phyloP scores from a whole-genome alignment of 2,888 invertebrate genomes.

The Drosophila limbata region DNA sequence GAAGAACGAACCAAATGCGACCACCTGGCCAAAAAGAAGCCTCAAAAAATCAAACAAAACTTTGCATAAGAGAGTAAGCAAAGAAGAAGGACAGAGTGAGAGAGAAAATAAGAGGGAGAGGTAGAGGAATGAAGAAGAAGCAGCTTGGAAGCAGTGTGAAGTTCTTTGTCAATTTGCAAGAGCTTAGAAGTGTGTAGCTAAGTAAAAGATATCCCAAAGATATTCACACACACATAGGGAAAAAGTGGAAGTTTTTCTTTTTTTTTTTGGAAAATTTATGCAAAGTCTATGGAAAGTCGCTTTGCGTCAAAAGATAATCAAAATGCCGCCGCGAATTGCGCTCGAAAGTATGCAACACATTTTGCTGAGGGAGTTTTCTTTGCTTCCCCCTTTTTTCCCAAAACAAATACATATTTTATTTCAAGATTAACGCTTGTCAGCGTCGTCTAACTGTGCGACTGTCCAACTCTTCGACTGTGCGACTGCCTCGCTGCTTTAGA shows the following conservation, averaged over 20 bases:
- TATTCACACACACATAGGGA: slow-evolving; percentile 14
- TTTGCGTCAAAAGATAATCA: slow-evolving; percentile 73
- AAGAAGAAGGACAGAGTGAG: slow-evolving; percentile 1
- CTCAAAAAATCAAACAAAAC: slow-evolving; percentile 64
- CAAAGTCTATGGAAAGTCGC: slow-evolving; percentile 77
- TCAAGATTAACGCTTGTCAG: slow-evolving; percentile 77
- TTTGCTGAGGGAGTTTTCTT: slow-evolving; percentile 58
- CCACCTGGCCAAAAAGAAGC: slow-evolving; percentile 68
- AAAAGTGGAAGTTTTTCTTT: slow-evolving; percentile 45
- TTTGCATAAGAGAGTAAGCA: slow-evolving; percentile 27
- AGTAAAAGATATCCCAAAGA: slow-evolving; percentile 68
- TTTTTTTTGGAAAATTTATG: slow-evolving; percentile 64
- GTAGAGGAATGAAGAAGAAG: slow-evolving; percentile 8
- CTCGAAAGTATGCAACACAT: slow-evolving; percentile 65
- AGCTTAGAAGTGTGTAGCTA: slow-evolving; percentile 74
- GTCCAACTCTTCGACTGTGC: slow-evolving; percentile 10
- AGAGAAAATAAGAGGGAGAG: not conserved
- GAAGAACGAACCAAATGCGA: slow-evolving; percentile 33
- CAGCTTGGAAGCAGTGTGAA: slow-evolving; percentile 43
- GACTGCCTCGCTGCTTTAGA: slow-evolving; percentile 24
- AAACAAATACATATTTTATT: slow-evolving; percentile 76
- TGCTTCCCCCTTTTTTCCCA: not conserved
- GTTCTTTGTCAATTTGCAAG: slow-evolving; percentile 78
- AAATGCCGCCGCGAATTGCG: slow-evolving; percentile 46
- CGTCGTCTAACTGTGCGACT: slow-evolving; percentile 26